Base-by-base conservation (phyloP, 1,140 invertebrate genomes). In the Calliphora vicina region DNA sequence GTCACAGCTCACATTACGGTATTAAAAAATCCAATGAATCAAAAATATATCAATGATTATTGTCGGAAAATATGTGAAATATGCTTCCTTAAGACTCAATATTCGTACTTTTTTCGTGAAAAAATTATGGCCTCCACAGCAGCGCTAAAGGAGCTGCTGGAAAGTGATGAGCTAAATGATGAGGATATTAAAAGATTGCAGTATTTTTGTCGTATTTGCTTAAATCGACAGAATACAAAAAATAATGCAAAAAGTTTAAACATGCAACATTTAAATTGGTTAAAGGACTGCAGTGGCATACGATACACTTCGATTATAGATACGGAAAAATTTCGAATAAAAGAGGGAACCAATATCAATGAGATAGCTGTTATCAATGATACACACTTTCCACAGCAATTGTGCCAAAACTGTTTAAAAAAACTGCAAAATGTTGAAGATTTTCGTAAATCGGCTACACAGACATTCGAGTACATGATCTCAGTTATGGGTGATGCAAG, bases 401-500 rank as follows among this genome's bases (percentile, higher is more conserved):
- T 81, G 9, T 81, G 80, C 50, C 4, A 3, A 29, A 50, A 23
- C 4, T 81, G 80, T 57, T 81, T 45, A 8, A 57, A 43, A n/a
- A 81, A 42, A 13, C 10, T 81, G 23, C 5, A 10, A 9, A 43
- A 81, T 43, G 15, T 81, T 5, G 80, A 50, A 26, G 42, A 81
- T 50, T 81, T 81, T 81, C 80, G 80, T 50, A 23, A 23, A 45
- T n/a, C 43, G 6, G 25, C 80, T 25, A 81, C 27, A 27, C 27
- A 81, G 10, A 20, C 35, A 17, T 27, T 81, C 50, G 80, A 81
- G 15, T 81, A 81, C 20, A 50, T 81, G 80, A 35, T 27, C 17
- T 42, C 27, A 23, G 25, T 45, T 25, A 43, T 81, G 35, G 45
- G 61, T 12, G 61, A 67, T 67, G n/a, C n/a, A 10, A 25, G 10